Conservation (phyloP, 2,113 vertebrate species). For the Dissostichus mawsoni region DNA sequence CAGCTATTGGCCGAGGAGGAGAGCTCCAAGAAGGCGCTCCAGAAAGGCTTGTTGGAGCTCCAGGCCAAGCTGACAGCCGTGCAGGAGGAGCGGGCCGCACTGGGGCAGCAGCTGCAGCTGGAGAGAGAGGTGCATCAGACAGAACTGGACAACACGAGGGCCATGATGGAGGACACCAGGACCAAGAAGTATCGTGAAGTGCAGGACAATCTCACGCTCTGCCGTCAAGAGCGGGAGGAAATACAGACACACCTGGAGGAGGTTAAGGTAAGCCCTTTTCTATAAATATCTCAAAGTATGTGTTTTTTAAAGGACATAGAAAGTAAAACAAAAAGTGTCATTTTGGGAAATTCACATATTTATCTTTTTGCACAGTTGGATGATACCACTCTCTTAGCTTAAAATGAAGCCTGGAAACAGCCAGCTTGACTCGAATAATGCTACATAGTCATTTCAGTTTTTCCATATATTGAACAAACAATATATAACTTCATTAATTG, state of each 20-base stretch:
- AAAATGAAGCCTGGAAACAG: background rate
- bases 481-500: too few species aligned
- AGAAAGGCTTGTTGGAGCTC: conserved; percentile 81
- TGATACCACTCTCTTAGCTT: background rate
- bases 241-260: conserved; percentile 83
- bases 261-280: conserved; percentile 84
- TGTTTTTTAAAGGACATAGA: background rate
- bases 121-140: conserved; percentile 90
- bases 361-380: background rate
- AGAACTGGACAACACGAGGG: conserved; percentile 85
- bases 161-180: conserved; percentile 80
- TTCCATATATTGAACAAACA: background rate
- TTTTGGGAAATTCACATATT: background rate
- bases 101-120: conserved; percentile 88
- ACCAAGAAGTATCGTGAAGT: conserved; percentile 84
- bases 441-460: background rate
- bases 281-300: background rate
- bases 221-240: conserved; percentile 87
- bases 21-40: conserved; percentile 83
- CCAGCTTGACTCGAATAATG: background rate
- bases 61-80: conserved; percentile 79
- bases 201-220: conserved; percentile 84
- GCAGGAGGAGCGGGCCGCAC: conserved; percentile 83
- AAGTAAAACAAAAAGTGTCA: background rate
- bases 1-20: conserved; percentile 86